Base-by-base conservation (phyloP, 2,797 vertebrate genomes). In the Amphiprion clarkii region DNA sequence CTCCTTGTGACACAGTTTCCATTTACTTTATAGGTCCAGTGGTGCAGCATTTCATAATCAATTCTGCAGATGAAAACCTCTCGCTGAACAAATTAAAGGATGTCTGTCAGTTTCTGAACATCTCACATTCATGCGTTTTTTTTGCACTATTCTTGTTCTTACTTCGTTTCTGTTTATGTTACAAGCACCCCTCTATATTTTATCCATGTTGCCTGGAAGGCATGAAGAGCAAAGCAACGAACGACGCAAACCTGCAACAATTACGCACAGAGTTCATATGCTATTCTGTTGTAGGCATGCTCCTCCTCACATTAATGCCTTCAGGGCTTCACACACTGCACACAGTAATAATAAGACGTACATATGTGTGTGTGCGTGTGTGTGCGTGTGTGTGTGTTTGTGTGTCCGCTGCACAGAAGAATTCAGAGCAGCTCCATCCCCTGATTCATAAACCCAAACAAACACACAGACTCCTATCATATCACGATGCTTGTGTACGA, bases 381-480 rank as follows among this genome's bases (percentile, higher is more conserved):
- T 51, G 16, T 62, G 8, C 10, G 31, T 31, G 49, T 57, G 1
- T 64, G 23, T 51, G 16, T 62, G 8, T 13, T 5, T 31, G 31
- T 60, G 46, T 39, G 17, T 1, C 25, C 11, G 40, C 19, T 52
- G 27, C 36, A 46, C 29, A 55, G 12, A 49, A 44, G 40, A 65
- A 74, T 55, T 82, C 27, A 71, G 48, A 74, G 62, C 67, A 59
- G 29, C 36, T 64, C 11, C 10, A 56, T 67, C n/a, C 49, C 64
- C 59, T 80, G 67, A 81, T 51, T 76, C 67, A 80, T 55, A 67
- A 53, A 57, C 17, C 5, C 16, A 25, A 71, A 63, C 40, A 66
- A 71, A 57, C 56, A 42, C 8, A 42, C 42, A 59, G 14, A n/a
- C 49, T 67, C 19, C 57, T 25, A 69, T 71, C 56, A 31, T 53